Conservation (phyloP, 2,888 invertebrate species). For the Iphiclides podalirius region DNA sequence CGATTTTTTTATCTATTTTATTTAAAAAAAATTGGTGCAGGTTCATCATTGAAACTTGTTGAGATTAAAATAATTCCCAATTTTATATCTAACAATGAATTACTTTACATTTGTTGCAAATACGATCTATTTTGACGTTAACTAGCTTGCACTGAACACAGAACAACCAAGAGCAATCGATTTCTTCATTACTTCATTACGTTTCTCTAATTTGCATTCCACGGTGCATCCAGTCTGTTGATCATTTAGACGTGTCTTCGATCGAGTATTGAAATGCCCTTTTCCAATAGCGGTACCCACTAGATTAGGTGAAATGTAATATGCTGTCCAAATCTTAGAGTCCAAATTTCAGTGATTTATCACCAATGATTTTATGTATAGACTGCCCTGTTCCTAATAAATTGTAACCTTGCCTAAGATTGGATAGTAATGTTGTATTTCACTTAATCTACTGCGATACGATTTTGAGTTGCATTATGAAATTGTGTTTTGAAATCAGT, state of each 20-base stretch:
- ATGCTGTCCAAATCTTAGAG: conserved; percentile 43
- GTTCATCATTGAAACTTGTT: conserved; percentile 31
- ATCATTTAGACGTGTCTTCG: conserved; percentile 68
- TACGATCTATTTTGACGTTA: conserved; percentile 1
- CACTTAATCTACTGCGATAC: conserved; percentile 64
- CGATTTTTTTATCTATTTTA: conserved; percentile 48
- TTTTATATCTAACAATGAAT: conserved; percentile 24
- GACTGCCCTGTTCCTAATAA: conserved; percentile 72
- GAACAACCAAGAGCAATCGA: conserved; percentile 30
- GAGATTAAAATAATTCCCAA: conserved; percentile 24
- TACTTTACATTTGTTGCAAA: conserved; percentile 20
- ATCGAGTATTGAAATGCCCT: conserved; percentile 42
- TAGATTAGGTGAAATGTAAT: conserved; percentile 68
- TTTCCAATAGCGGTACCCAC: conserved; percentile 40
- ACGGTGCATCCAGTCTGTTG: conserved; percentile 30
- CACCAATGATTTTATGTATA: conserved; percentile 75
- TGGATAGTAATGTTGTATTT: conserved; percentile 47
- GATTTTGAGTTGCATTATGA: conserved; percentile 24
- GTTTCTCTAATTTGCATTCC: conserved; percentile 39
- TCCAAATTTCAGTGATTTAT: conserved; percentile 74
- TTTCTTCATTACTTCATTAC: conserved; percentile 34
- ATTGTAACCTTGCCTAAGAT: conserved; percentile 51
- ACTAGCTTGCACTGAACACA: conserved; percentile 37
- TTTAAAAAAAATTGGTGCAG: conserved; percentile 41
- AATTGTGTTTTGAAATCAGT: conserved; percentile 28